Evolutionary conservation across 2,888 invertebrate species (phyloP).

Genomic region (Tholera decimalis): DNA sequence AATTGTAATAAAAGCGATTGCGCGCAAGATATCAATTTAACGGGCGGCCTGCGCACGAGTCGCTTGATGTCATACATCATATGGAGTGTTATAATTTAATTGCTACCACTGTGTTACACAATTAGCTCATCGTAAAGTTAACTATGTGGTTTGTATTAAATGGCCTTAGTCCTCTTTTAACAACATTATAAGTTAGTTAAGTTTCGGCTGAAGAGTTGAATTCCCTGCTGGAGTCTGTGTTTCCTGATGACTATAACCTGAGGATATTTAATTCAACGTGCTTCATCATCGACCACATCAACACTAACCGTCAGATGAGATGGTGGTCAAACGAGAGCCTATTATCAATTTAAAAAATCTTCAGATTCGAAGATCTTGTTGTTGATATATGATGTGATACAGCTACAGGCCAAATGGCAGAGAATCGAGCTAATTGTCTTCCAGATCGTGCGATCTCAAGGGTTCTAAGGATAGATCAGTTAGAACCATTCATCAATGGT

Average conservation of each 20-base stretch:
- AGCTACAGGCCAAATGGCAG: neutral
- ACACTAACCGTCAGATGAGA: too few relatives aligned
- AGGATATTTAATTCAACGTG: too few relatives aligned
- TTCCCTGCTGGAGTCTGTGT: too few relatives aligned
- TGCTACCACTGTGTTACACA: conserved; percentile 31
- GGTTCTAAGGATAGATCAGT: too few relatives aligned
- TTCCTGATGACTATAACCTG: too few relatives aligned
- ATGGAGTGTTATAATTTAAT: conserved; percentile 54
- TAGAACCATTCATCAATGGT: too few relatives aligned
- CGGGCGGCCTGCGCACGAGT: conserved; percentile 32
- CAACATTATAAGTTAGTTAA: too few relatives aligned
- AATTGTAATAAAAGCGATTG: conserved; percentile 15
- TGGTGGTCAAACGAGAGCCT: too few relatives aligned
- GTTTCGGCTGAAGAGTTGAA: too few relatives aligned
- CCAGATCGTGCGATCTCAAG: neutral
- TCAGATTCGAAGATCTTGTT: neutral
- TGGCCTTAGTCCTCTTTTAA: neutral
- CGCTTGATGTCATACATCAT: conserved; percentile 36
- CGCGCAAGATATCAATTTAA: conserved; percentile 46
- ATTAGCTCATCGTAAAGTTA: conserved; percentile 3
- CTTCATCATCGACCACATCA: too few relatives aligned
- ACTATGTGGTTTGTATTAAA: neutral
- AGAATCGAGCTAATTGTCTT: neutral
- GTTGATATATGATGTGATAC: neutral
- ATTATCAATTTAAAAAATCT: neutral